Evolutionary conservation across 2,113 vertebrate species (phyloP), one percentile per base, ranked within the genome.

Genomic region (Chaetura pelagica): DNA sequence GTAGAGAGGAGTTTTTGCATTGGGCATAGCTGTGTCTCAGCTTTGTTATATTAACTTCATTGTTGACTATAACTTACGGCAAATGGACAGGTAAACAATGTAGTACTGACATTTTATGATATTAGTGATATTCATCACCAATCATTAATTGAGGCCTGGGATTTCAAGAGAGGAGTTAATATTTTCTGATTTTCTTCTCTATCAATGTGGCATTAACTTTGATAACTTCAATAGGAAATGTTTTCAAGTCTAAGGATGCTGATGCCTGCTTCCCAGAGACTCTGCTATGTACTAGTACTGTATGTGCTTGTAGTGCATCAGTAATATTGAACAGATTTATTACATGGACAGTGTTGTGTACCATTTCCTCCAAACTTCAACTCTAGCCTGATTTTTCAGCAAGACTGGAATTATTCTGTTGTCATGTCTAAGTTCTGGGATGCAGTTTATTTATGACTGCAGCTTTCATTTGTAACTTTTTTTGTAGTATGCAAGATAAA

Each of bases 381-480:
- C 21, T 89, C 49, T 76, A 72, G 78, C 19, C 11, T 55, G 44
- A 52, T 93, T 89, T 92, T 91, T 38, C 87, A 81, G 73, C 52
- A 78, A 78, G 69, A 48, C 22, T 75, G 59, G 29, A 32, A 61
- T 91, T 85, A 59, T 79, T 96, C 34, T 64, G 71, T 74, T 91
- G 77, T 90, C 21, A 80, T 48, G 77, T 69, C 82, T 55, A 69
- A 61, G n/a, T 64, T 83, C 71, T 58, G 63, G 48, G 82, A 42
- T 84, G 15, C 46, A n/a, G 20, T 57, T 83, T 78, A 63, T 81
- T 94, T 93, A 49, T 89, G 84, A 59, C 51, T 14, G 8, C 67
- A 66, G 49, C 24, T 73, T 92, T 93, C 92, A 90, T 69, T 88
- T 90, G n/a, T 84, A 86, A 52, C 48, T 27, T 18, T 42, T 84